phyloP scores from a whole-genome alignment of 2,888 invertebrate genomes.

The Kryphioiulus occultus region DNA sequence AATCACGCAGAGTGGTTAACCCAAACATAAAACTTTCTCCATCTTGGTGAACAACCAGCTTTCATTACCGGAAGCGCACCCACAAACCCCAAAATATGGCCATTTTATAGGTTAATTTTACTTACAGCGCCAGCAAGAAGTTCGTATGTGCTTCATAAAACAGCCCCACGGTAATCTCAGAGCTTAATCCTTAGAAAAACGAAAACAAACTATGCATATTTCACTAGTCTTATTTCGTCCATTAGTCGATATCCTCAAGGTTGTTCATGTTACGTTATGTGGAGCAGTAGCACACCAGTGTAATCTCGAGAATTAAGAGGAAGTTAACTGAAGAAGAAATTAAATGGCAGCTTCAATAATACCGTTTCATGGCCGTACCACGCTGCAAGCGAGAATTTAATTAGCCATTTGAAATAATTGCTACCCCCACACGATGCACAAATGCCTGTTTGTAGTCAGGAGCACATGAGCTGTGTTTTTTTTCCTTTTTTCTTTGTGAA shows the following conservation, averaged over 20 bases:
- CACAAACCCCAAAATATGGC: background rate
- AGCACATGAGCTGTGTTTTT: background rate
- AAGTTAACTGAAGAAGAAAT: conserved; percentile 36
- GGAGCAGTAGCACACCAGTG: background rate
- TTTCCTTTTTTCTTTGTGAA: background rate
- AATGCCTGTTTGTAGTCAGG: background rate
- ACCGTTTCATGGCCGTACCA: conserved; percentile 27
- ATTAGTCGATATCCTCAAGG: conserved; percentile 10
- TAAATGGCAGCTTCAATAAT: conserved; percentile 42
- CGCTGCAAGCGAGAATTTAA: conserved; percentile 10
- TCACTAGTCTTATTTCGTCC: background rate
- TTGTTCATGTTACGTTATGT: background rate
- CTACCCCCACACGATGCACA: conserved; percentile 12
- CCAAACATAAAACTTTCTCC: background rate
- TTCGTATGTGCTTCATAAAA: background rate
- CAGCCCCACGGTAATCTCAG: background rate
- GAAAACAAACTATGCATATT: background rate
- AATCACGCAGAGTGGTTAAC: too few relatives aligned
- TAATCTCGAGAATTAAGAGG: background rate
- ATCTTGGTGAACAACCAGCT: background rate
- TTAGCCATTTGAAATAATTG: conserved; percentile 34
- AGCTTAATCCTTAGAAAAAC: background rate
- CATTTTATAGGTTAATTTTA: background rate
- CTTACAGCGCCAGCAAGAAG: background rate
- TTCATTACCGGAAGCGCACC: background rate